phyloP scores from a whole-genome alignment of 2,888 invertebrate genomes.

The Criorhina ranunculi region DNA sequence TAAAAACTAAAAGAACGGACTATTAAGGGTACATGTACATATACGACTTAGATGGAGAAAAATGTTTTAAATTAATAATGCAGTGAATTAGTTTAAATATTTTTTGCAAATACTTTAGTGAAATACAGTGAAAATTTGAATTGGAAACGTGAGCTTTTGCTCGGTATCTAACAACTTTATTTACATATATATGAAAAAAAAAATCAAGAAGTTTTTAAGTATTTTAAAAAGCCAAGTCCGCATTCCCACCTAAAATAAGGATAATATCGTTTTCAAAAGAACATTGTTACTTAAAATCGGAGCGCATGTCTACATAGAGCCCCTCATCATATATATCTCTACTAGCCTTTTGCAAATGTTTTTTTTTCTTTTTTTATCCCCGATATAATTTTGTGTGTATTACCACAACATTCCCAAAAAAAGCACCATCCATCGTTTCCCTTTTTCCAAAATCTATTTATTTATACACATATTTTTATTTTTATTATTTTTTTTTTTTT shows the following conservation, averaged over 20 bases:
- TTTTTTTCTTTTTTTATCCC: slow-evolving; percentile 39
- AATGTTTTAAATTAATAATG: neutral
- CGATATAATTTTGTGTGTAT: slow-evolving; percentile 39
- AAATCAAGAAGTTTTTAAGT: neutral
- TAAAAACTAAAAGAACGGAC: neutral
- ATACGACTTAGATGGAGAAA: neutral
- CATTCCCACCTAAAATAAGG: slow-evolving; percentile 18
- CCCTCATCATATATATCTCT: slow-evolving; percentile 32
- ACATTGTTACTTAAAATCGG: slow-evolving; percentile 30
- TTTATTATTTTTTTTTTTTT: too few species aligned
- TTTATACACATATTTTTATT: neutral
- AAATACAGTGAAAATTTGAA: slow-evolving; percentile 7
- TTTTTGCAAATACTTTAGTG: neutral
- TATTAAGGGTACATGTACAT: neutral
- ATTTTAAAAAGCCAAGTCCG: slow-evolving; percentile 7
- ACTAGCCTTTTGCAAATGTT: slow-evolving; percentile 17
- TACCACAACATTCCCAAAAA: slow-evolving; percentile 32
- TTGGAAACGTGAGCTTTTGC: slow-evolving; percentile 8
- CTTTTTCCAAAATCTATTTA: slow-evolving; percentile 10
- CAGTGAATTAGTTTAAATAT: neutral
- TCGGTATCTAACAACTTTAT: slow-evolving; percentile 4
- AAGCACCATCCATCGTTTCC: slow-evolving; percentile 7
- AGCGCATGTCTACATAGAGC: slow-evolving; percentile 42
- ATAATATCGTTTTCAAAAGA: slow-evolving; percentile 53
- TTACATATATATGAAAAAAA: neutral